A percentile compares a stretch with the other conserved stretches of the same genome.
These are phyloP conservation scores for Notamacropus eugenii DNA, from an alignment of 2,797 vertebrate species.

Conservation along the genomic window DNA sequence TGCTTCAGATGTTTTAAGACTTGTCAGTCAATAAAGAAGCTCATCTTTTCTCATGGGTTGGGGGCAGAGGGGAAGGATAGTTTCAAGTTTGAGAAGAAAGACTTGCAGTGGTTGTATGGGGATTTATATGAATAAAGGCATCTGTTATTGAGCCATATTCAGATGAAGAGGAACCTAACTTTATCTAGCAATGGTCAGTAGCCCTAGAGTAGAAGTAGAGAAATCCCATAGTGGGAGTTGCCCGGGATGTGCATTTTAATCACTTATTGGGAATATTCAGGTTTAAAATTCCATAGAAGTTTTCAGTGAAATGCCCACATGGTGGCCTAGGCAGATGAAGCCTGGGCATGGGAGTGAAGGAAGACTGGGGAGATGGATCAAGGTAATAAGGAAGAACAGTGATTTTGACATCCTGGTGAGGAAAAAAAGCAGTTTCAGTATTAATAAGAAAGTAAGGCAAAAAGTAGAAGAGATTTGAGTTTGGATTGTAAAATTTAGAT, in stretches of 20 bases:
- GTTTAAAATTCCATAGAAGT: neutral
- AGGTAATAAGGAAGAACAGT: neutral
- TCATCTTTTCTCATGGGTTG: neutral
- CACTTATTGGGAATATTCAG: neutral
- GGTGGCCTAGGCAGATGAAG: too few relatives aligned
- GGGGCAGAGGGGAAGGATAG: neutral
- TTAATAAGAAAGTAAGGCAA: neutral
- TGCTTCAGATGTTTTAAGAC: neutral
- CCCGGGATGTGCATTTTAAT: neutral
- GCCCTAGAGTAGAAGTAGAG: neutral
- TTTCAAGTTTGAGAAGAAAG: neutral
- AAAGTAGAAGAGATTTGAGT: neutral
- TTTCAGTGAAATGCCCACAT: neutral
- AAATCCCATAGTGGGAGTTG: neutral
- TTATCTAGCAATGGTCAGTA: neutral
- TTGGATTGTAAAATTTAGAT: neutral
- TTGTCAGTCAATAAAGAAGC: neutral
- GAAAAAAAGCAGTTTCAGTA: neutral
- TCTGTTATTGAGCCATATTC: neutral
- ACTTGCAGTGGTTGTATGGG: neutral
- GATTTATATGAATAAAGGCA: neutral
- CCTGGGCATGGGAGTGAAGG: too few relatives aligned
- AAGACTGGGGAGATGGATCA: neutral
- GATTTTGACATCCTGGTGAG: neutral
- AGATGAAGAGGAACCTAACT: neutral